phyloP scores from a whole-genome alignment of 2,888 invertebrate species.

The Sesamia inferens region DNA sequence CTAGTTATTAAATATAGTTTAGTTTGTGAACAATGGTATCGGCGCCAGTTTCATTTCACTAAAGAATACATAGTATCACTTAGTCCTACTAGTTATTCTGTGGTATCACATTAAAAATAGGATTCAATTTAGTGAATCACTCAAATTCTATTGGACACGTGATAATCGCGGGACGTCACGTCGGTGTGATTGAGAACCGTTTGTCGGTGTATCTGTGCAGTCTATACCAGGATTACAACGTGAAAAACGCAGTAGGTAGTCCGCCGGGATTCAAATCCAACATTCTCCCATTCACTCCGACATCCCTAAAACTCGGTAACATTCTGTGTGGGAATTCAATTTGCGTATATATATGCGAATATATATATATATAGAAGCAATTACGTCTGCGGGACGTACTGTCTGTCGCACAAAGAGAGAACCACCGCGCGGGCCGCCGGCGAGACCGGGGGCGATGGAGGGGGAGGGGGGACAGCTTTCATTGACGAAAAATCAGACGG shows the following conservation, averaged over 20 bases:
- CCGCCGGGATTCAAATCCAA: conserved; percentile 3
- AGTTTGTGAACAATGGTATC: no score
- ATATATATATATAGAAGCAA: conserved; percentile 59
- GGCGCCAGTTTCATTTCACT: no score
- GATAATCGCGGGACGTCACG: no score
- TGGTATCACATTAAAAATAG: neutral
- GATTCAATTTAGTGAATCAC: neutral
- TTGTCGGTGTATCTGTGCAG: neutral
- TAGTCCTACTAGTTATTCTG: no score
- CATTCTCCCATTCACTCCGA: conserved; percentile 17
- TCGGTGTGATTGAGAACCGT: neutral
- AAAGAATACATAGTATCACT: no score
- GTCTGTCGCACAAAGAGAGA: conserved; percentile 64
- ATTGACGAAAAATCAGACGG: conserved; percentile 67
- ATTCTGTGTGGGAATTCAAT: conserved; percentile 58
- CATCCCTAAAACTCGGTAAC: conserved; percentile 25
- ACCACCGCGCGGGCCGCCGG: conserved; percentile 45
- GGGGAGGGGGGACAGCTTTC: conserved; percentile 32
- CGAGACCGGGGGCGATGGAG: neutral
- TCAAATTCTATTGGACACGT: no score
- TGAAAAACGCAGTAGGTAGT: neutral
- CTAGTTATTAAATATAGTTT: no score
- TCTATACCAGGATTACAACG: neutral
- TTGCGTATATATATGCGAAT: conserved; percentile 30
- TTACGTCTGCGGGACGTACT: conserved; percentile 60